A percentile compares a stretch with the other conserved stretches of the same genome.
phyloP scores from a whole-genome alignment of 64 coral and sea anemone genomes.

The Anthopleura sola region DNA sequence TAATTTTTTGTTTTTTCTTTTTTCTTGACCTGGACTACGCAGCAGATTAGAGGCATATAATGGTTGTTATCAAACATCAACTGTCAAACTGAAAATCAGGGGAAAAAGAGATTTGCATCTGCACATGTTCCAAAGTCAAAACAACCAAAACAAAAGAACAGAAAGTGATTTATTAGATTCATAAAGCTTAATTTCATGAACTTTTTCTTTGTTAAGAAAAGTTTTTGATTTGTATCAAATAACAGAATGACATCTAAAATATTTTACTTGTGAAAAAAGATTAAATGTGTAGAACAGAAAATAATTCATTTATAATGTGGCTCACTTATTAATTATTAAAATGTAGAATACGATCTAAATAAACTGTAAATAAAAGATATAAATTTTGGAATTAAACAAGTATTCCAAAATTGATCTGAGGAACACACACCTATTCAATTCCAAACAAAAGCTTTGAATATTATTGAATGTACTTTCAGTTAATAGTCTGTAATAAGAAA shows the following conservation, averaged over 20 bases:
- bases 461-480: background rate
- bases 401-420: background rate
- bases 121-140: slow-evolving; percentile 1
- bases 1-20: too few relatives aligned
- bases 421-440: background rate
- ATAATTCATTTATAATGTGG: background rate
- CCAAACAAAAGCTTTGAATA: background rate
- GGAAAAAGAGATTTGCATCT: background rate
- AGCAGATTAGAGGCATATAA: background rate
- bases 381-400: background rate
- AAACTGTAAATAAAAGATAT: background rate
- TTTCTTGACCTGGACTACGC: too few relatives aligned
- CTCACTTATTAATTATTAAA: background rate
- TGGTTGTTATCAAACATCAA: too few relatives aligned
- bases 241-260: too few relatives aligned
- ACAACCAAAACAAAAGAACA: slow-evolving; percentile 1
- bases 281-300: background rate
- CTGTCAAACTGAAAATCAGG: background rate
- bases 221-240: background rate
- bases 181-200: background rate
- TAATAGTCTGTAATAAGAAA: background rate
- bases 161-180: background rate
- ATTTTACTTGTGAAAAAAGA: too few relatives aligned
- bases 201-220: background rate
- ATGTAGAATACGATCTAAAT: background rate